phyloP scores from a whole-genome alignment of 2,113 vertebrate species.

The Psittacula cyanocephala region DNA sequence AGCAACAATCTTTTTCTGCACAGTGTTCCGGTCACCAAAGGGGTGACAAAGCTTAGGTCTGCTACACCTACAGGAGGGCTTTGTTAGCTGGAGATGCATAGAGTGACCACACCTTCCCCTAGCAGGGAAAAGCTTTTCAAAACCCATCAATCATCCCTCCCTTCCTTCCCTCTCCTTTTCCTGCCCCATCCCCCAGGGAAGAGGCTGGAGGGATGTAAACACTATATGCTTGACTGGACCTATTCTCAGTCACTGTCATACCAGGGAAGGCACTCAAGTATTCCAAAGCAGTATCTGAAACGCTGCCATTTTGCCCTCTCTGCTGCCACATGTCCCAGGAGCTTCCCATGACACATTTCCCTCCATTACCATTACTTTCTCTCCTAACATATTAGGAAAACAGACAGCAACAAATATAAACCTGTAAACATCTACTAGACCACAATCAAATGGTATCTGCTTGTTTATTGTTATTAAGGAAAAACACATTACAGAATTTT shows the following conservation, averaged over 20 bases:
- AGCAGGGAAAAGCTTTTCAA: background rate
- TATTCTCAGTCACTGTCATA: background rate
- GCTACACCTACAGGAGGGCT: background rate
- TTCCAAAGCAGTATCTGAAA: background rate
- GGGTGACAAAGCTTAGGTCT: background rate
- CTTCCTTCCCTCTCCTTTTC: slow-evolving; percentile 44
- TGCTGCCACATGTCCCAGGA: background rate
- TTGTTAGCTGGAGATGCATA: background rate
- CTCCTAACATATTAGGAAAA: background rate
- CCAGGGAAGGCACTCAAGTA: slow-evolving; percentile 6
- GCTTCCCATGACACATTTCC: background rate
- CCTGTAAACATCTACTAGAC: background rate
- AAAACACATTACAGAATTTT: background rate
- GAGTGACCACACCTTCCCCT: slow-evolving; percentile 19
- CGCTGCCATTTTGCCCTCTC: accelerated
- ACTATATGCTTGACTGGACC: background rate
- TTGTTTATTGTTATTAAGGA: background rate
- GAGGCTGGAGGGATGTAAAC: slow-evolving; percentile 29
- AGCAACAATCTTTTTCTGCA: background rate
- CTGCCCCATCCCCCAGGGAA: slow-evolving; percentile 38
- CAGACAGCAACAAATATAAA: background rate
- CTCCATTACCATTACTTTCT: background rate
- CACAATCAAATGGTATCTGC: background rate
- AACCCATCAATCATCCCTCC: slow-evolving; percentile 15
- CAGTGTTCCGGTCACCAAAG: background rate